Base-by-base conservation (phyloP, 2,797 vertebrate genomes). In the Buceros bicornis region DNA sequence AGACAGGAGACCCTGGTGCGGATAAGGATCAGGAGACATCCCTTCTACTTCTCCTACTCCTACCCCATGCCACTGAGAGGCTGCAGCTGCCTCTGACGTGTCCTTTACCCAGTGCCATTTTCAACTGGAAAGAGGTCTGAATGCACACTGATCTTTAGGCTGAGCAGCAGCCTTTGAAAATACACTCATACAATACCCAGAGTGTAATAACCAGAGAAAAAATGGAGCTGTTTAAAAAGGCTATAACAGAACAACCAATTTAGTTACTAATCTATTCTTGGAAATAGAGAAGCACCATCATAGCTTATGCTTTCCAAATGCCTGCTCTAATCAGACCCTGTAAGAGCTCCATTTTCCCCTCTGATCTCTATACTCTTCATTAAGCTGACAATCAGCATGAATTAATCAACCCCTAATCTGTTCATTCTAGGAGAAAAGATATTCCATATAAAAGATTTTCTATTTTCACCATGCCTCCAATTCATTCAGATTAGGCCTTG, bases 261-360 rank as follows among this genome's bases (percentile, higher is more conserved):
- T 84, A 89, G 70, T 87, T 90, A 95, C 73, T 92, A 93, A 70
- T 84, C 73, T 95, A 56, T 89, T 95, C 73, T 62, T 79, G 73
- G 80, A 87, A 93, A 92, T 15, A 56, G 54, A 82, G 48, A 69
- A 90, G 62, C 83, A 76, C 47, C 13, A 8, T 79, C 73, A 61
- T 8, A 82, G 56, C 37, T 91, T 83, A 78, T 35, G 56, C 54
- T 93, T 95, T 93, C 90, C 83, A 92, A 66, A 83, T 67, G 79
- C 82, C 88, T 92, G 73, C 73, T 94, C 43, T 92, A 90, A 96
- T 94, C 83, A 94, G 77, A 69, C 50, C 18, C 42, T 35, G 16
- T 31, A 89, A 86, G 26, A 81, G 16, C 58, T 91, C 7, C 0
- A 2, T 86, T 88, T 92, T 54, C 35, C 61, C 82, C 42, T 57